These are phyloP conservation scores for Nephrocerus scutellatus DNA, from an alignment of 2,888 invertebrate genomes.

Conservation along the genomic window DNA sequence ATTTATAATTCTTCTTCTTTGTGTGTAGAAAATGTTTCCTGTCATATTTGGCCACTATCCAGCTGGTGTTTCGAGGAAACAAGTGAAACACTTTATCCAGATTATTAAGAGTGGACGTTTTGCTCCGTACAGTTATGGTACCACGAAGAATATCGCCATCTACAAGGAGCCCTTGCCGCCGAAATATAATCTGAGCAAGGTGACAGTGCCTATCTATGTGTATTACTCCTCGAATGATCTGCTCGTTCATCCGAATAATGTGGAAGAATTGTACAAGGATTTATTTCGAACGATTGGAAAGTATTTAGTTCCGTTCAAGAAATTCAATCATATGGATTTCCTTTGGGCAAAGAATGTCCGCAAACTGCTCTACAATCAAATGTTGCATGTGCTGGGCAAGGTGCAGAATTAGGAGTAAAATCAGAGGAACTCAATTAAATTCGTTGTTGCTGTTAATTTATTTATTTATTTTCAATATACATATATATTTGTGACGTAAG, in stretches of 20 bases:
- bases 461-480: too few relatives aligned
- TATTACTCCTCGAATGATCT: constrained; percentile 54
- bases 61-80: constrained; percentile 54
- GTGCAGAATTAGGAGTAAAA: constrained; percentile 9
- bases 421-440: neutral
- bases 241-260: constrained; percentile 51
- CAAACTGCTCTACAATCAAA: constrained; percentile 49
- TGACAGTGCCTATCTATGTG: constrained; percentile 52
- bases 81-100: constrained; percentile 56
- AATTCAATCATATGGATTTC: constrained; percentile 62
- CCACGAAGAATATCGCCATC: constrained; percentile 44
- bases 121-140: constrained; percentile 54
- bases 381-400: constrained; percentile 37
- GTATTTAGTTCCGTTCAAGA: constrained; percentile 48
- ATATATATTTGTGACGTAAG: too few relatives aligned
- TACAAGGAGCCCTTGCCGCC: constrained; percentile 53
- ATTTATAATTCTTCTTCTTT: neutral
- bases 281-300: constrained; percentile 44
- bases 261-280: constrained; percentile 38
- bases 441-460: too few relatives aligned
- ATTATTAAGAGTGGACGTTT: constrained; percentile 44
- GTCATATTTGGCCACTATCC: constrained; percentile 60
- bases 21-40: constrained; percentile 53
- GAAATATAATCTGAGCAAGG: constrained; percentile 48
- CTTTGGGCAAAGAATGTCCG: constrained; percentile 56